Percentiles rank a stretch among this genome's conserved stretches.
Conservation (phyloP, 2,797 vertebrate species). For the Channallabes apus region DNA sequence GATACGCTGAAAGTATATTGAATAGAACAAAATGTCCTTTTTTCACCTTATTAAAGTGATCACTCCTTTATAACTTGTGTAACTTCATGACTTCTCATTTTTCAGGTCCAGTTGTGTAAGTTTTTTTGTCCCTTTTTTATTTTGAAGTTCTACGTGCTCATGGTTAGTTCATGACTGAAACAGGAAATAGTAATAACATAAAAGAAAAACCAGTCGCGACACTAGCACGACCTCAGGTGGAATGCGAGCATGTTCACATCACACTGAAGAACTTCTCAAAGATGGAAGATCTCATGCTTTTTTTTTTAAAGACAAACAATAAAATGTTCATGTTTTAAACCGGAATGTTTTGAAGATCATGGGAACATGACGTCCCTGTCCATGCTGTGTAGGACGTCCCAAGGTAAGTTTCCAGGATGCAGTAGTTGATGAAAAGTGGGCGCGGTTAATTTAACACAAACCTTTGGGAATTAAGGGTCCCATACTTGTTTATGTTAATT, state of each 20-base stretch:
- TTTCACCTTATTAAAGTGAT: slow-evolving; percentile 21
- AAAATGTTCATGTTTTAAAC: neutral
- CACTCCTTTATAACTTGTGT: slow-evolving; percentile 5
- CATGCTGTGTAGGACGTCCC: neutral
- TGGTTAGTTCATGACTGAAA: neutral
- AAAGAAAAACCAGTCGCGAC: too few species aligned
- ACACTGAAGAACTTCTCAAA: neutral
- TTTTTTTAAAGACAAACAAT: neutral
- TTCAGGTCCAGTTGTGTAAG: neutral
- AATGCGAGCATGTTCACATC: slow-evolving; percentile 12
- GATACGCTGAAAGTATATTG: neutral
- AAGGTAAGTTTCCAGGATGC: too few species aligned
- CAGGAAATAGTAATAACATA: too few species aligned
- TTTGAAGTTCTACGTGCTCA: neutral
- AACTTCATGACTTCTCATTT: neutral
- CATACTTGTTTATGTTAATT: too few species aligned
- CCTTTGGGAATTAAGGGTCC: too few species aligned
- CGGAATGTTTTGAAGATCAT: neutral
- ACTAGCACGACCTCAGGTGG: neutral
- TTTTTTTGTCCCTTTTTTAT: neutral
- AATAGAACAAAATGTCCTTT: slow-evolving; percentile 15
- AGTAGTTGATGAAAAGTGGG: neutral
- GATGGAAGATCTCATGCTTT: neutral
- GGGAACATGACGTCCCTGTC: neutral
- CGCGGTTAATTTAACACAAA: neutral